Base-by-base conservation (phyloP, 2,888 invertebrate genomes). In the Tenthredo livida region DNA sequence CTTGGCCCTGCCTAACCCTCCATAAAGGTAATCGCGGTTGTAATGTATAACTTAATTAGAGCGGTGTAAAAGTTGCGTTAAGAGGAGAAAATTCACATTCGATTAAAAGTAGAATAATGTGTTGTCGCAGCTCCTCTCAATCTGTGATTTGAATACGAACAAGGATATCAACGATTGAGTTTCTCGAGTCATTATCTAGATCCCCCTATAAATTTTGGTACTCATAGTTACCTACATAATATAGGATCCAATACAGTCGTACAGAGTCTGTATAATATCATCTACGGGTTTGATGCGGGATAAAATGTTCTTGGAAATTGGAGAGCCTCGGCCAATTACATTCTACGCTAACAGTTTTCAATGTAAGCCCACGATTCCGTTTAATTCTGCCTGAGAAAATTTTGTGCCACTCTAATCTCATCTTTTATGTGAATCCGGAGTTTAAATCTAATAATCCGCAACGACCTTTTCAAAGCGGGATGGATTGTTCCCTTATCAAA, bases 291-390 rank as follows among this genome's bases (percentile, higher is more conserved):
- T 67, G 15, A 73, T 43, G 40, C 15, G 2, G 43, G 73, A 73
- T 47, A 21, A 73, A 73, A 61, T 10, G 25, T 25, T 47, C 21
- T 21, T 10, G 40, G 12, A 21, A 15, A 21, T 40, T 29, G 33
- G 6, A 25, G 15, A 29, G 17, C 73, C 43, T 21, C 43, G 17
- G 43, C 43, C 43, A 43, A 73, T 73, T 43, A 73, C 21, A 29
- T 73, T 73, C n/a, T 25, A 43, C 21, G 12, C n/a, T 43, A 25
- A 73, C 25, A 73, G 73, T 73, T 43, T 73, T 73, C 25, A 73
- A 43, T 73, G 15, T 25, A 10, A 43, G 21, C 40, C 21, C 29
- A 15, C 47, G 40, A 73, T 25, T 4, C 12, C 73, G 43, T 40
- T 73, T 43, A 21, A 43, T 73, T 73, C 43, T 43, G 43, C 43